Evolutionary conservation across 2,113 vertebrate species (phyloP).

Genomic region (Hippolais icterina): DNA sequence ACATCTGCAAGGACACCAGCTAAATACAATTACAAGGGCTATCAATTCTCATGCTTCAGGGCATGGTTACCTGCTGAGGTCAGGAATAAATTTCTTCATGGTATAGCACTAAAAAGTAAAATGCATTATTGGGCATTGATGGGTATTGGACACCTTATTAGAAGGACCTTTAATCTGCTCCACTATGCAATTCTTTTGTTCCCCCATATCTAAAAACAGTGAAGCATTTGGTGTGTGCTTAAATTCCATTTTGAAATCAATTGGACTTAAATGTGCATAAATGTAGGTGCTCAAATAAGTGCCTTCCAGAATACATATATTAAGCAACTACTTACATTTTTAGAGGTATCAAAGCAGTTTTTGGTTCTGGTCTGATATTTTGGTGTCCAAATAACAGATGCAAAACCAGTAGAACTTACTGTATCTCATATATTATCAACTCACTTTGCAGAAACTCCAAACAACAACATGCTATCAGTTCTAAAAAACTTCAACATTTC

Average conservation of each 20-base stretch:
- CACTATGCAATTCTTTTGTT: constrained; percentile 2
- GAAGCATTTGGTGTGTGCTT: neutral
- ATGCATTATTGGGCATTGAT: constrained; percentile 25
- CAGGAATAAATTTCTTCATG: constrained; percentile 41
- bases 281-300: neutral
- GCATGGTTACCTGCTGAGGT: constrained; percentile 44
- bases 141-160: constrained; percentile 15
- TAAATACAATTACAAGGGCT: constrained; percentile 52
- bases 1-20: constrained; percentile 46
- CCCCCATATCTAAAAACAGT: neutral
- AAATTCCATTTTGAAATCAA: constrained; percentile 43
- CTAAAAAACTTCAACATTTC: neutral
- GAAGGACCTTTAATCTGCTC: constrained; percentile 18
- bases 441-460: neutral
- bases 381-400: neutral
- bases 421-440: neutral
- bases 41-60: constrained; percentile 30
- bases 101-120: constrained; percentile 21
- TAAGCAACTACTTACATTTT: constrained; percentile 12
- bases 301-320: neutral
- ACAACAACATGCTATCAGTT: neutral
- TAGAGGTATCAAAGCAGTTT: neutral
- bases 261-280: neutral
- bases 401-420: neutral
- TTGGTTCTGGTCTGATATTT: neutral